Conservation (phyloP, 2,797 vertebrate genomes). For the Sitta carolinensis region DNA sequence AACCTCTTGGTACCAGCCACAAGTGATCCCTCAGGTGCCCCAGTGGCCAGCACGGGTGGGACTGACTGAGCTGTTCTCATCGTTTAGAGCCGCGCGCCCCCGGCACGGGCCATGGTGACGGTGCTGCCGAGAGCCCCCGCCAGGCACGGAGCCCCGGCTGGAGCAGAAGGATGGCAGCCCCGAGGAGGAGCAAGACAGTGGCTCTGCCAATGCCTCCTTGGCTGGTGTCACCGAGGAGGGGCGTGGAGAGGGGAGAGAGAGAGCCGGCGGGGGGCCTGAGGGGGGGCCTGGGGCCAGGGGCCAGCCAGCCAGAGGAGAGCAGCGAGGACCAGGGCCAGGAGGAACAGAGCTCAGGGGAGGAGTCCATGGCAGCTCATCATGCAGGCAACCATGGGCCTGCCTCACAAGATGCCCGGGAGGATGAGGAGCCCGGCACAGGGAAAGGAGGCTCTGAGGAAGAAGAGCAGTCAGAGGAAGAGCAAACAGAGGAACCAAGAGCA, state of each 20-base stretch:
- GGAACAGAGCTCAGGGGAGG: neutral
- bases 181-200: constrained; percentile 3
- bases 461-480: neutral
- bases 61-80: constrained; percentile 83
- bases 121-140: constrained; percentile 64
- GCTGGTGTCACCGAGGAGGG: neutral
- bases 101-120: constrained; percentile 68
- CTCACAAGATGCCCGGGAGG: neutral
- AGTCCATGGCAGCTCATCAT: neutral
- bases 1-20: neutral
- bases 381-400: neutral
- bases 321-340: neutral
- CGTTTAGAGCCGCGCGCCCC: constrained; percentile 77
- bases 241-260: neutral
- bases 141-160: constrained; percentile 61
- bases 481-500: neutral
- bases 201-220: neutral
- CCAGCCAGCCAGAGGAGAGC: neutral
- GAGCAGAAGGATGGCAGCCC: constrained; percentile 55
- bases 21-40: neutral
- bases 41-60: neutral
- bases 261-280: accelerated
- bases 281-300: neutral
- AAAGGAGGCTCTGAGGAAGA: neutral
- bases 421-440: neutral